Percentiles rank a stretch among this genome's conserved stretches.
Conservation (phyloP, 1,140 invertebrate species). For the Drosophila setifemur region DNA sequence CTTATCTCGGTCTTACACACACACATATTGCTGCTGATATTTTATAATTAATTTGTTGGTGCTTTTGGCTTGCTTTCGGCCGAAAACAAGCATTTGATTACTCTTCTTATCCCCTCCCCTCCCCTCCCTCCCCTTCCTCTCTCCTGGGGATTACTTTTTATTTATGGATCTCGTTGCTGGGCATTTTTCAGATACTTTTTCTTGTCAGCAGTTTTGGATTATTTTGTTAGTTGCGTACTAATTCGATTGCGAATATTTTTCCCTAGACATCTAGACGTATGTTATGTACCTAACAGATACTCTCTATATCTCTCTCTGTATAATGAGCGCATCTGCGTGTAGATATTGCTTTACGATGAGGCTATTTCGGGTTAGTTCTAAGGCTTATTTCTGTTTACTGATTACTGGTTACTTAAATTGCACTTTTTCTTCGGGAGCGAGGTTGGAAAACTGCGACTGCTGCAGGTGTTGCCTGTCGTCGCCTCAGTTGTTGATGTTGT, state of each 20-base stretch:
- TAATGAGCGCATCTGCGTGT: neutral
- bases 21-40: constrained; percentile 50
- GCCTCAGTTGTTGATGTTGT: constrained; percentile 17
- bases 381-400: constrained; percentile 49
- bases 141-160: constrained; percentile 15
- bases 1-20: constrained; percentile 45
- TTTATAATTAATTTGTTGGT: constrained; percentile 71
- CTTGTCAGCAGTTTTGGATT: neutral
- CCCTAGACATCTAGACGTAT: constrained; percentile 1
- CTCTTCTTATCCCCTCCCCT: neutral
- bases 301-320: too few species aligned
- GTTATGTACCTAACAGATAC: constrained; percentile 11
- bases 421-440: constrained; percentile 49
- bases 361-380: constrained; percentile 50
- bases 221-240: constrained; percentile 60
- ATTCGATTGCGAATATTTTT: constrained; percentile 67
- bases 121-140: neutral
- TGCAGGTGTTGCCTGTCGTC: constrained; percentile 7
- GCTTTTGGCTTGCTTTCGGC: constrained; percentile 1
- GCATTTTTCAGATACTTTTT: constrained; percentile 11
- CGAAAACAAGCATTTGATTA: constrained; percentile 34
- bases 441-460: constrained; percentile 19
- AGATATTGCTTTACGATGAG: constrained; percentile 53
- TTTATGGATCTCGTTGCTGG: constrained; percentile 26
- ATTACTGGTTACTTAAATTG: constrained; percentile 43